These are phyloP conservation scores for Prinia subflava DNA, from an alignment of 2,113 vertebrate genomes.

Conservation along the genomic window DNA sequence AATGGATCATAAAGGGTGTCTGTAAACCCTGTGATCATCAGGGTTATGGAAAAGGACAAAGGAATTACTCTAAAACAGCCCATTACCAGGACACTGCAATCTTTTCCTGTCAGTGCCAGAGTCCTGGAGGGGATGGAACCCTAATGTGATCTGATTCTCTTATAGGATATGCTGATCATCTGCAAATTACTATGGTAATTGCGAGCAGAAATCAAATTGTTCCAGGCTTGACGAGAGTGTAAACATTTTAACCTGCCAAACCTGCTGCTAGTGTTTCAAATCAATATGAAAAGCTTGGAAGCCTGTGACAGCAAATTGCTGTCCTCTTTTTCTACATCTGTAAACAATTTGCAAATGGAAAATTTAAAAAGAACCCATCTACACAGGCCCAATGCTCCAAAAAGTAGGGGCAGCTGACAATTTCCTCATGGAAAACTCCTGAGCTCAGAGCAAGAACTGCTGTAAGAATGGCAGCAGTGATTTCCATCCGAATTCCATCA, in stretches of 20 bases:
- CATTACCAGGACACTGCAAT: not conserved
- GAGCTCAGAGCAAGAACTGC: not conserved
- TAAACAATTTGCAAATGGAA: not conserved
- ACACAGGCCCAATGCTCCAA: not conserved
- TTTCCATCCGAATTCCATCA: rapidly evolving
- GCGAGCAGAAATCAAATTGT: not conserved
- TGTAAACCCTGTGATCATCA: not conserved
- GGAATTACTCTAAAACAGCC: not conserved
- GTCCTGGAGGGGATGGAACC: not conserved
- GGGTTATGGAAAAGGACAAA: not conserved
- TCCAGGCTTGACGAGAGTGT: not conserved
- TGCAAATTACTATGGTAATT: not conserved
- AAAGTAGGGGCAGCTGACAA: not conserved
- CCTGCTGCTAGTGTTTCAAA: not conserved
- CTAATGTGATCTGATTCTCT: not conserved
- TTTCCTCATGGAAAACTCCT: not conserved
- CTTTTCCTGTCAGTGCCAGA: not conserved
- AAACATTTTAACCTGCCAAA: conserved; percentile 28
- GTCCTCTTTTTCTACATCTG: not conserved
- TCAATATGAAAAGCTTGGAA: not conserved
- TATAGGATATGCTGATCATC: not conserved
- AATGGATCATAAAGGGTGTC: not conserved
- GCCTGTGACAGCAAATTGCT: not conserved
- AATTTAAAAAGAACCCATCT: not conserved
- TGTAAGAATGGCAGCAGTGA: not conserved